Evolutionary conservation across 2,113 vertebrate genomes (phyloP), one percentile per base, ranked within the genome.

Genomic region (Tringa solitaria): DNA sequence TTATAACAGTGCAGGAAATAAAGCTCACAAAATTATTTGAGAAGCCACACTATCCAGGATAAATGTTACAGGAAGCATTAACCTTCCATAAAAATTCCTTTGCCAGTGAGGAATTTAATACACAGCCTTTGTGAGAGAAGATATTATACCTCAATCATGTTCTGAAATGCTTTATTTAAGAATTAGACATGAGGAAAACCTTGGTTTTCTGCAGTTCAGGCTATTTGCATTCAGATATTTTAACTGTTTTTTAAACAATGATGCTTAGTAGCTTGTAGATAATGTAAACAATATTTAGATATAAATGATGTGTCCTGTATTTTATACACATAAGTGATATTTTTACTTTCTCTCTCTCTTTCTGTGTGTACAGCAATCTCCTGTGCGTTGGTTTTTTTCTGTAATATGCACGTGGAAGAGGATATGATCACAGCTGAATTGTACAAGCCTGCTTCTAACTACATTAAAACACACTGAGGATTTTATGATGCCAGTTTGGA

Each of bases 51-150:
- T 95, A 93, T 96, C 90, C 95, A 96, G 95, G 93, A 97, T 97
- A 97, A 97, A 97, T 97, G 93, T 97, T 97, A 97, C 86, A 97
- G 96, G 84, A 98, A 95, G 89, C 97, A 97, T 98, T 98, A 97
- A 96, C 97, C 87, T 97, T 97, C 95, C n/a, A 73, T 97, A 98
- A 97, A 97, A 97, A 96, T 97, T 96, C 95, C 90, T 97, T 98
- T 97, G 46, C 95, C 69, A 74, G 88, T 95, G 89, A 98, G 95
- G 95, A 98, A 97, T 98, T 97, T 97, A 96, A 97, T 98, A 94
- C 89, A 90, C 63, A 95, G 82, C 43, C 88, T 94, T 95, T 89
- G 85, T 84, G 78, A 98, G 94, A 95, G 76, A 85, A 94, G 89
- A 95, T 96, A 95, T 87, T 97, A 96, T 95, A 93, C 89, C 68